Evolutionary conservation across 2,797 vertebrate genomes (phyloP).

Genomic region (Orientallactaga sibirica): DNA sequence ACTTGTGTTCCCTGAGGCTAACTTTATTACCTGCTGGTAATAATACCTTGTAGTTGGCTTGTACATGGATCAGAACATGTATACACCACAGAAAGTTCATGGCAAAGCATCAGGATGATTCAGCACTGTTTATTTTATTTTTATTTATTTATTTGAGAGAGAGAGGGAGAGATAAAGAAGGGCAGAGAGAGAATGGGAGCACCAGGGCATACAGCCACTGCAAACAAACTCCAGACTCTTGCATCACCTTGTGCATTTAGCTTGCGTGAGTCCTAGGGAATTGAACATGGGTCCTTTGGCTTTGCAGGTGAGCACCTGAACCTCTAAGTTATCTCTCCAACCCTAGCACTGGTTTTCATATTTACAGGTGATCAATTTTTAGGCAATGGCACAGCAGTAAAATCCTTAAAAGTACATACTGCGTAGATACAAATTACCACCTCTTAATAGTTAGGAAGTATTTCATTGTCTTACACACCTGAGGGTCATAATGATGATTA

Average conservation of each 20-base stretch:
- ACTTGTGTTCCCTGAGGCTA: background rate
- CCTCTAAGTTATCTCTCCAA: too few relatives aligned
- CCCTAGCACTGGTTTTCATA: background rate
- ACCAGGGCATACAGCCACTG: too few relatives aligned
- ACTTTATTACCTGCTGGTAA: slow-evolving; percentile 19
- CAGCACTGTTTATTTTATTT: background rate
- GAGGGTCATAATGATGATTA: slow-evolving; percentile 66
- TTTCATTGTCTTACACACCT: slow-evolving; percentile 53
- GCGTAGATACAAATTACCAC: slow-evolving; percentile 33
- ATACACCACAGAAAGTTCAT: background rate
- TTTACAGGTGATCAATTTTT: slow-evolving; percentile 4
- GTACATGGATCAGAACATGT: slow-evolving; percentile 1
- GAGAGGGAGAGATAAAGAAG: too few relatives aligned
- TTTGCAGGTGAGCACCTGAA: too few relatives aligned
- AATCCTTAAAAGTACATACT: slow-evolving; percentile 29
- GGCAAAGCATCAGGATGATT: background rate
- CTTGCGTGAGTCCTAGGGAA: too few relatives aligned
- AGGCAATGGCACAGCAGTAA: slow-evolving; percentile 35
- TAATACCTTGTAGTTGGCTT: background rate
- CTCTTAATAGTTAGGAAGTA: slow-evolving; percentile 67
- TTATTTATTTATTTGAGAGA: too few relatives aligned
- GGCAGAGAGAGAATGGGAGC: too few relatives aligned
- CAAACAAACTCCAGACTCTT: too few relatives aligned
- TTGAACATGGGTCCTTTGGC: too few relatives aligned
- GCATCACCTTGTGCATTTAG: too few relatives aligned